Base-by-base conservation (phyloP, 2,888 invertebrate species). In the Drosophila aldrichi region DNA sequence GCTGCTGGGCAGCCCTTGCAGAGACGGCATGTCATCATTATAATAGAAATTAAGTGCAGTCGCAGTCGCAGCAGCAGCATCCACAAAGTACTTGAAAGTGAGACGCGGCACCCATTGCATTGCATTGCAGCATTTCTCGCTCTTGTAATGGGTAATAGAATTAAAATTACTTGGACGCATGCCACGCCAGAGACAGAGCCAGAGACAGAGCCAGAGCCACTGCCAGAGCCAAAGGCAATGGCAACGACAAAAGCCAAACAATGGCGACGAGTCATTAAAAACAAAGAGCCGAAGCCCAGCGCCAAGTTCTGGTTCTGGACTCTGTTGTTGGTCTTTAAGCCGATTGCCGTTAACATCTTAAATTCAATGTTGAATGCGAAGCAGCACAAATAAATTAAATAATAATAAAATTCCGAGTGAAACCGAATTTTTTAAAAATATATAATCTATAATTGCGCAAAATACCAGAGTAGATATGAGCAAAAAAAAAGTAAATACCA, bases 21-120 rank as follows among this genome's bases (percentile, higher is more conserved):
- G 49, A 84, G 83, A 79, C 79, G 82, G 77, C 88, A 88, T 88
- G 83, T 82, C 85, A 84, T 82, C 79, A 74, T 87, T 82, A 88
- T 84, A 84, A 85, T 85, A 83, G 80, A 86, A 83, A 84, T 84
- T 82, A 85, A 84, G 80, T 82, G 85, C 88, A 79, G 83, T 66
- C 70, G 68, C 73, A 85, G 51, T n/a, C n/a, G n/a, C 32, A 29
- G 29, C 29, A 58, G 40, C 29, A 36, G 52, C 62, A 61, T 32
- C 67, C 46, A 49, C 48, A 65, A 32, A 59, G 52, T 57, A 69
- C 69, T 76, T 55, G 44, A 49, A 49, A 56, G 70, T 51, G 54
- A 57, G 65, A 59, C 74, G 56, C 56, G 67, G 62, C 68, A 72
- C 67, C 69, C 75, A 56, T 54, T 54, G 54, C 54, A 56, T 54